These are phyloP conservation scores for Melanchra persicariae DNA, from an alignment of 2,888 invertebrate species.

Conservation along the genomic window DNA sequence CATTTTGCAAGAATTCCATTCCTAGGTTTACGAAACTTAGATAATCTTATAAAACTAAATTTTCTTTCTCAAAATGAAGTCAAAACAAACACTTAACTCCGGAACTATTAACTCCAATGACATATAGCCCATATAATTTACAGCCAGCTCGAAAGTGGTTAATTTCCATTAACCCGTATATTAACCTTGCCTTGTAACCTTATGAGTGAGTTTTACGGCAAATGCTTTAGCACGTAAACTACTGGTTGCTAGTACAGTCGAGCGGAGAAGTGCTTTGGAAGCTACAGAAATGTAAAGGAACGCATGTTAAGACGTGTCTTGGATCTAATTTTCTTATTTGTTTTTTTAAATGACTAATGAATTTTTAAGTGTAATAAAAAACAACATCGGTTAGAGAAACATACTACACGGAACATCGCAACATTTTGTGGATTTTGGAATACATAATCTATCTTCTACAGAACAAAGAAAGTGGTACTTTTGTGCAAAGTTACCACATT, in stretches of 20 bases:
- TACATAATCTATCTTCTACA: neutral
- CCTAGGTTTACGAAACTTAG: too few species aligned
- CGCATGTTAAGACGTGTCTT: neutral
- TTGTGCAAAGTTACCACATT: too few species aligned
- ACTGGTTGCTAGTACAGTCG: conserved; percentile 54
- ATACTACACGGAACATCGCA: too few species aligned
- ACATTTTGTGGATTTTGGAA: neutral
- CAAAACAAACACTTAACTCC: conserved; percentile 20
- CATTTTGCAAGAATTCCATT: too few species aligned
- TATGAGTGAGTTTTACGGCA: conserved; percentile 60
- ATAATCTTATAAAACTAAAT: too few species aligned
- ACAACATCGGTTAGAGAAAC: too few species aligned
- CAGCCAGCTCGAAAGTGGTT: conserved; percentile 58
- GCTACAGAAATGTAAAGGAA: neutral
- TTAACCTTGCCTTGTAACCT: conserved; percentile 61
- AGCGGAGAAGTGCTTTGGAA: conserved; percentile 10
- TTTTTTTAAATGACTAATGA: too few species aligned
- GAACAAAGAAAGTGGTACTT: too few species aligned
- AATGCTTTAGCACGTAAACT: conserved; percentile 55
- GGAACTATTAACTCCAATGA: conserved; percentile 42
- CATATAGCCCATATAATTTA: conserved; percentile 43
- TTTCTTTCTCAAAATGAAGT: conserved; percentile 11
- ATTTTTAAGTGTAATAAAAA: too few species aligned
- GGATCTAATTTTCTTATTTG: too few species aligned
- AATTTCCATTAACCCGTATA: conserved; percentile 66